phyloP scores from a whole-genome alignment of 2,797 vertebrate genomes.

The Pitangus sulphuratus region DNA sequence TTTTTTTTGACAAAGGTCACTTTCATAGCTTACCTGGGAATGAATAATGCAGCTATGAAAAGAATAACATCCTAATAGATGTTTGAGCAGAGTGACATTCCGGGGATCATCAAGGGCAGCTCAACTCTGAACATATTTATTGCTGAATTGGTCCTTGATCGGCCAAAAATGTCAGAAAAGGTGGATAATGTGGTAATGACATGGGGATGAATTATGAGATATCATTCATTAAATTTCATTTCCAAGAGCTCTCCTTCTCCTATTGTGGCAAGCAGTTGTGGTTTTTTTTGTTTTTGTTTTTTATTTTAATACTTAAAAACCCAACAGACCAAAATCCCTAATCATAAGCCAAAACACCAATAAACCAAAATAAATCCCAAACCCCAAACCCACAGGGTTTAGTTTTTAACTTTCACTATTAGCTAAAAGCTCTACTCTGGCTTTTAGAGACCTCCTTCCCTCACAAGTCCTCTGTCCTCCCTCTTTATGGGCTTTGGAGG shows the following conservation, averaged over 20 bases:
- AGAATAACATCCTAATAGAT: background rate
- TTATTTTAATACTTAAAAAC: background rate
- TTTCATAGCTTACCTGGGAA: background rate
- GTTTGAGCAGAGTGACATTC: background rate
- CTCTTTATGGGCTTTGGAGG: background rate
- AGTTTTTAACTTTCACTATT: background rate
- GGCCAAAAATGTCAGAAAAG: background rate
- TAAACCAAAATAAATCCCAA: background rate
- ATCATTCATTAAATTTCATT: background rate
- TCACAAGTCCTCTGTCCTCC: background rate
- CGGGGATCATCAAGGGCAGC: background rate
- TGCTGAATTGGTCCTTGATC: background rate
- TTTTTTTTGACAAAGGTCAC: background rate
- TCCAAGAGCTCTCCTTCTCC: background rate
- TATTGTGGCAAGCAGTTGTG: background rate
- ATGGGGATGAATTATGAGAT: background rate
- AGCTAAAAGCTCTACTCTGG: background rate
- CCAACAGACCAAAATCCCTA: background rate
- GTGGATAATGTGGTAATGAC: background rate
- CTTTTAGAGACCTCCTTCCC: background rate
- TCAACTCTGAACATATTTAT: background rate
- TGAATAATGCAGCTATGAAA: background rate
- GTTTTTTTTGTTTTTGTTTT: rapidly evolving
- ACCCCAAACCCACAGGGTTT: background rate
- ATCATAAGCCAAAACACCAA: background rate